phyloP scores from a whole-genome alignment of 2,113 vertebrate genomes.

The Xenopus borealis region DNA sequence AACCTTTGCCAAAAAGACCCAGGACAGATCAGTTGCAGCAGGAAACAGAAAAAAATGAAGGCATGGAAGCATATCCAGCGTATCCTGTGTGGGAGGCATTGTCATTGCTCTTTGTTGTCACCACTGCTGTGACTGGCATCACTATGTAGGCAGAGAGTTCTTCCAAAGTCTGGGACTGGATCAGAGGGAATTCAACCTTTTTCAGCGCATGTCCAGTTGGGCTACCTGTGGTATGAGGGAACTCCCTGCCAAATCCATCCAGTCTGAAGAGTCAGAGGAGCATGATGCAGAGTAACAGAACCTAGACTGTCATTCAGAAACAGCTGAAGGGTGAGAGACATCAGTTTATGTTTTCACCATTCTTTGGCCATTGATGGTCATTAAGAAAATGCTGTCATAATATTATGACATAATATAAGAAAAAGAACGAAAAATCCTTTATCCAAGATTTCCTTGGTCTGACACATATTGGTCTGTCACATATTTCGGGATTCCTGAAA shows the following conservation, averaged over 20 bases:
- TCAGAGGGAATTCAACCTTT: constrained; percentile 77
- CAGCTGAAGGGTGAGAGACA: constrained; percentile 65
- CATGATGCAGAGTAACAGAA: constrained; percentile 58
- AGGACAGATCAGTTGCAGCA: constrained; percentile 53
- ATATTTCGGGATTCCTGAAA: no score
- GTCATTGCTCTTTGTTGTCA: constrained; percentile 92
- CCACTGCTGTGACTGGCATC: constrained; percentile 92
- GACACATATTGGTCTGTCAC: no score
- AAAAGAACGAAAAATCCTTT: no score
- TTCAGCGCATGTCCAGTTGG: constrained; percentile 96
- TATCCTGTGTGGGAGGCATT: constrained; percentile 71
- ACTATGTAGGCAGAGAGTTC: constrained; percentile 90
- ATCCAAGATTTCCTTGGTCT: no score
- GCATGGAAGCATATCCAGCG: constrained; percentile 6
- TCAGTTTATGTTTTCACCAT: no score
- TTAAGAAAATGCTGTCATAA: no score
- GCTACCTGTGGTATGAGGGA: constrained; percentile 84
- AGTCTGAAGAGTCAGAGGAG: constrained; percentile 52
- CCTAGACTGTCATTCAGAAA: constrained; percentile 47
- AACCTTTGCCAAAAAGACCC: constrained; percentile 70
- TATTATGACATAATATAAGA: no score
- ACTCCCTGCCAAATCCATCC: constrained; percentile 36
- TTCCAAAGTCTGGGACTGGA: constrained; percentile 81
- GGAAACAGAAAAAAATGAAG: constrained; percentile 28
- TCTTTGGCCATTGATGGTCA: no score